Percentiles rank a stretch among this genome's conserved stretches.
Conservation (phyloP, 2,888 invertebrate genomes). For the Mantis religiosa region DNA sequence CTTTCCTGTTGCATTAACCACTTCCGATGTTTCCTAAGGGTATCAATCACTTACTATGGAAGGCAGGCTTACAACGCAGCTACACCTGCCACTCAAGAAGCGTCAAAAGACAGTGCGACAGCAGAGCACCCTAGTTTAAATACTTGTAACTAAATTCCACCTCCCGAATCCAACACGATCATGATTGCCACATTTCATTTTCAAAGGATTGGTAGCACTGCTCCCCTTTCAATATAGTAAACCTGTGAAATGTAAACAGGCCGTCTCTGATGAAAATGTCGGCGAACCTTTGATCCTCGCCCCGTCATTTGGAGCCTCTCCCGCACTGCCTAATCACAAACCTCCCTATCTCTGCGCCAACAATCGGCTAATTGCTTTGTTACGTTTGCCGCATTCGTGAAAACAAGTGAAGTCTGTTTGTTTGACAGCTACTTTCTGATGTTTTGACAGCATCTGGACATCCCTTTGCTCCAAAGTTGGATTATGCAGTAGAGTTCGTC, state of each 20-base stretch:
- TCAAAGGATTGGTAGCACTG: background rate
- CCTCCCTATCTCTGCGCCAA: too few relatives aligned
- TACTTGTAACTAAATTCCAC: background rate
- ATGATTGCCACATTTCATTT: slow-evolving; percentile 4
- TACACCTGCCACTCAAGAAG: background rate
- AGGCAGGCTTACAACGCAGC: background rate
- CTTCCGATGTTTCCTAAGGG: too few relatives aligned
- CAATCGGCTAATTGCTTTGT: too few relatives aligned
- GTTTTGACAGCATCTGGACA: too few relatives aligned
- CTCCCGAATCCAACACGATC: background rate
- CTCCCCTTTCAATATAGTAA: background rate
- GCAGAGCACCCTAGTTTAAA: background rate
- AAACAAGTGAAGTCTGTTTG: too few relatives aligned
- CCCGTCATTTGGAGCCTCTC: background rate
- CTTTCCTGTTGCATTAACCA: too few relatives aligned
- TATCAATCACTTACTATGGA: too few relatives aligned
- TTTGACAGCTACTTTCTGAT: too few relatives aligned
- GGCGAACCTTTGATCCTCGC: background rate
- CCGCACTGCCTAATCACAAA: background rate
- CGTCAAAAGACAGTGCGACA: background rate
- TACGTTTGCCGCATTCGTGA: too few relatives aligned
- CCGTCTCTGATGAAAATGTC: background rate
- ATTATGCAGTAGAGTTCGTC: background rate
- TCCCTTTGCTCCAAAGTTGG: too few relatives aligned
- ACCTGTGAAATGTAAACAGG: background rate